Percentiles rank a stretch among this genome's conserved stretches.
Evolutionary conservation across 2,888 invertebrate genomes (phyloP).

Genomic region (Oegoconia quadripuncta): DNA sequence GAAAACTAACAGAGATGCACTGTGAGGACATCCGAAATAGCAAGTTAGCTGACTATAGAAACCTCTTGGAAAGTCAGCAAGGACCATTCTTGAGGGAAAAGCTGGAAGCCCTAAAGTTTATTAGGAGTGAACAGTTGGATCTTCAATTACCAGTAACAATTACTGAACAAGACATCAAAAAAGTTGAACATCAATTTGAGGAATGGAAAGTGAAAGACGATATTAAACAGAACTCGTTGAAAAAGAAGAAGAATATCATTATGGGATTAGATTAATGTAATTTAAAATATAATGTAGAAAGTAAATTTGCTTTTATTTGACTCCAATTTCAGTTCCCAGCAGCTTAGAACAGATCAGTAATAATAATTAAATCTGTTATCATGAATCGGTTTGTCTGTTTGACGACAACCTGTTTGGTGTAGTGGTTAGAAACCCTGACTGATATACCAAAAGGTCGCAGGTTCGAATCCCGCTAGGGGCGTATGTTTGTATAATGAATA

Average conservation of each 20-base stretch:
- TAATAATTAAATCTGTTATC: too few relatives aligned
- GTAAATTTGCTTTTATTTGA: background rate
- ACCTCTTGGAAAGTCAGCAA: conserved; percentile 84
- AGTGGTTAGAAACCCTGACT: too few relatives aligned
- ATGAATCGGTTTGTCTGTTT: too few relatives aligned
- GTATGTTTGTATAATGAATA: too few relatives aligned
- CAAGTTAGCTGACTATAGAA: conserved; percentile 82
- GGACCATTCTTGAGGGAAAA: conserved; percentile 87
- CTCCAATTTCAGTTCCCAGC: too few relatives aligned
- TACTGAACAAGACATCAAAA: conserved; percentile 82
- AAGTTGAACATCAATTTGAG: conserved; percentile 75
- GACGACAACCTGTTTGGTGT: too few relatives aligned
- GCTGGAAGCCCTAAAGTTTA: conserved; percentile 83
- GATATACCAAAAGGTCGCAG: too few relatives aligned
- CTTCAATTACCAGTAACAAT: conserved; percentile 83
- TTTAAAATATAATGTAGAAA: conserved; percentile 19
- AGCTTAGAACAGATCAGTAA: too few relatives aligned
- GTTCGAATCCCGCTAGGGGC: too few relatives aligned
- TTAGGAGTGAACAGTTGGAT: conserved; percentile 86
- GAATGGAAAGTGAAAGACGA: conserved; percentile 65
- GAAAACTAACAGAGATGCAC: conserved; percentile 84
- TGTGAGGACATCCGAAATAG: conserved; percentile 83
- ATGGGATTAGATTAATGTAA: conserved; percentile 32
- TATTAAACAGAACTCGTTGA: conserved; percentile 57
- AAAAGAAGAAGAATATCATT: conserved; percentile 55